These are phyloP conservation scores for Orchesellides sinensis DNA, from an alignment of 2,888 invertebrate genomes.

Conservation along the genomic window DNA sequence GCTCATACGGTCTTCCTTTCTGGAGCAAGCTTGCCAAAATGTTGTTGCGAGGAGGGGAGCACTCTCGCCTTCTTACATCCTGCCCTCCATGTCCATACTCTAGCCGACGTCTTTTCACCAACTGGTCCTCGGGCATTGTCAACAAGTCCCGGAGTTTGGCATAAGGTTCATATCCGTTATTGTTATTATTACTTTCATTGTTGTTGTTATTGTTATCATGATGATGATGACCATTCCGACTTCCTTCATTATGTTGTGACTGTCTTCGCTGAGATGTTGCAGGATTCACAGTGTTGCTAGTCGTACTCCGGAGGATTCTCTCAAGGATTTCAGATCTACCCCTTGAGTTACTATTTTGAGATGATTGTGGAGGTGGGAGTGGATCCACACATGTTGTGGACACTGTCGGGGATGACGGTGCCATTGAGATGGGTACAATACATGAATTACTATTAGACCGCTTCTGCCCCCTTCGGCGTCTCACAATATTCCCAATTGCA, in stretches of 20 bases:
- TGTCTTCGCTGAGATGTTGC: not conserved
- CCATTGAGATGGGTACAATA: conserved; percentile 52
- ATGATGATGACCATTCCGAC: not conserved
- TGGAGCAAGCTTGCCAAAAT: conserved; percentile 57
- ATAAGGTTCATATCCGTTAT: conserved; percentile 32
- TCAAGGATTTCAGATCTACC: conserved; percentile 59
- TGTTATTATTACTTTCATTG: conserved; percentile 32
- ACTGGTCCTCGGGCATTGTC: conserved; percentile 58
- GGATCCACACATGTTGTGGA: conserved; percentile 57
- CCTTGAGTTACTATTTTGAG: conserved; percentile 14
- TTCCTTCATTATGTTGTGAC: not conserved
- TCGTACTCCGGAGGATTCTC: conserved; percentile 52
- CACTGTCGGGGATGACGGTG: conserved; percentile 55
- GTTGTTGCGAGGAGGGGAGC: conserved; percentile 58
- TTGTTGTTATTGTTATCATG: conserved; percentile 39
- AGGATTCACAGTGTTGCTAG: conserved; percentile 25
- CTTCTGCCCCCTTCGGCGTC: conserved; percentile 37
- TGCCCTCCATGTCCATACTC: conserved; percentile 40
- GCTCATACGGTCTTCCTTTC: conserved; percentile 53
- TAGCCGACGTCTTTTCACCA: conserved; percentile 53
- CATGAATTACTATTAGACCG: conserved; percentile 9
- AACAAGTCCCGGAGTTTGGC: conserved; percentile 59
- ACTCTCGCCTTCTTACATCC: conserved; percentile 23
- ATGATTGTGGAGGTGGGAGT: conserved; percentile 13
- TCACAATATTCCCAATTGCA: conserved; percentile 57